A percentile compares a stretch with the other conserved stretches of the same genome.
Conservation (phyloP, 2,888 invertebrate genomes). For the Hylaea fasciaria region DNA sequence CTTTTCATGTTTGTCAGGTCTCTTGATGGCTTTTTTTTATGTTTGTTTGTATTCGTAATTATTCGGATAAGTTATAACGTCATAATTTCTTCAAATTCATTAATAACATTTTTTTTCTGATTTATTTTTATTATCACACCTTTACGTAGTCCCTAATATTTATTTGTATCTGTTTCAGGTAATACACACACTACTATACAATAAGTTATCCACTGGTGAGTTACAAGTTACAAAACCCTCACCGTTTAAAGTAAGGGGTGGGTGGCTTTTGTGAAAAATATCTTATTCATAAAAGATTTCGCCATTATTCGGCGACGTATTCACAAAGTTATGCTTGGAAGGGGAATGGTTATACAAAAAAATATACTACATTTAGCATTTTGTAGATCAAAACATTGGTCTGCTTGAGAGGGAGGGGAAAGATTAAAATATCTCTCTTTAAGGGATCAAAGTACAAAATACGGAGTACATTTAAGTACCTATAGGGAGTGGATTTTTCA, state of each 20-base stretch:
- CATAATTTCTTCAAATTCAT: too few relatives aligned
- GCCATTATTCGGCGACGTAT: conserved; percentile 64
- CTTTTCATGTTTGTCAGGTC: too few relatives aligned
- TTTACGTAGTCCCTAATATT: too few relatives aligned
- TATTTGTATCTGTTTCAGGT: conserved; percentile 64
- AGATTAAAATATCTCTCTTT: conserved; percentile 78
- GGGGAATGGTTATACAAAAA: conserved; percentile 64
- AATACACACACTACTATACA: conserved; percentile 34
- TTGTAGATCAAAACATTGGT: conserved; percentile 77
- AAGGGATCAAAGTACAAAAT: conserved; percentile 43
- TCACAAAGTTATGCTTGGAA: conserved; percentile 66
- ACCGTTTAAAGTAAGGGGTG: conserved; percentile 44
- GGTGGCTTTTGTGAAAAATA: conserved; percentile 52
- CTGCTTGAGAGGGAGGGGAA: conserved; percentile 63
- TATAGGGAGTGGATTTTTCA: too few relatives aligned
- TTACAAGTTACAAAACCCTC: conserved; percentile 54
- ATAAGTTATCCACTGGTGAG: conserved; percentile 47
- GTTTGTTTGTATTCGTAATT: too few relatives aligned
- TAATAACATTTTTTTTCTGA: too few relatives aligned
- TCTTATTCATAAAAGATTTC: conserved; percentile 68
- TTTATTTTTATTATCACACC: too few relatives aligned
- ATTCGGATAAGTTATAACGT: too few relatives aligned
- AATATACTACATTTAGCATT: conserved; percentile 63
- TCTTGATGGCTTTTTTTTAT: too few relatives aligned
- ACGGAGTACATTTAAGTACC: too few relatives aligned